Conservation (phyloP, 2,888 invertebrate species). For the Drosophila dives region DNA sequence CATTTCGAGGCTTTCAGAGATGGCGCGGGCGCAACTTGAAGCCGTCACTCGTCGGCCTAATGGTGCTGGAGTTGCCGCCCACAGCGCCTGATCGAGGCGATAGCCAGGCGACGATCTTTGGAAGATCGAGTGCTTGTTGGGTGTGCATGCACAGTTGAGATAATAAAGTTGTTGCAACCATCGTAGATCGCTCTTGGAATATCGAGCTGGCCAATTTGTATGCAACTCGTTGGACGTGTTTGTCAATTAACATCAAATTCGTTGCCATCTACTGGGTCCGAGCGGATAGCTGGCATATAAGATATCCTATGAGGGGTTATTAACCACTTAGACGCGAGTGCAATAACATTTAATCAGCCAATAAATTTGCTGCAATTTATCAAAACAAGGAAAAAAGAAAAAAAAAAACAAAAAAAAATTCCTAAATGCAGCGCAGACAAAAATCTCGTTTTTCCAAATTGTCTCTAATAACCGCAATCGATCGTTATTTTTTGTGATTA, state of each 20-base stretch:
- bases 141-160: slow-evolving; percentile 14
- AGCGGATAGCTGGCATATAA: slow-evolving; percentile 10
- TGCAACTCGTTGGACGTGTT: slow-evolving; percentile 77
- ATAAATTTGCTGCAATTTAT: slow-evolving; percentile 80
- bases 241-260: slow-evolving; percentile 82
- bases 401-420: background rate
- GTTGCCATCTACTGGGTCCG: slow-evolving; percentile 56
- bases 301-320: slow-evolving; percentile 43
- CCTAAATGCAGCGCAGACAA: slow-evolving; percentile 35
- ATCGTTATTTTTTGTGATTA: slow-evolving; percentile 83
- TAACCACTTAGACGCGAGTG: slow-evolving; percentile 76
- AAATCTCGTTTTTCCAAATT: slow-evolving; percentile 77
- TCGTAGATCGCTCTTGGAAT: slow-evolving; percentile 14
- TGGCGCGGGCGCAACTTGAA: slow-evolving; percentile 57
- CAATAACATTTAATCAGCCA: slow-evolving; percentile 80
- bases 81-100: slow-evolving; percentile 41
- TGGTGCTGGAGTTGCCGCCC: slow-evolving; percentile 69
- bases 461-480: slow-evolving; percentile 82
- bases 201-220: slow-evolving; percentile 70
- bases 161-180: slow-evolving; percentile 69
- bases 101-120: slow-evolving; percentile 19
- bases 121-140: slow-evolving; percentile 25
- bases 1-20: slow-evolving; percentile 22
- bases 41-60: slow-evolving; percentile 56
- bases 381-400: slow-evolving; percentile 38